Evolutionary conservation across 2,888 invertebrate species (phyloP).

Genomic region (Euzophera pinguis): DNA sequence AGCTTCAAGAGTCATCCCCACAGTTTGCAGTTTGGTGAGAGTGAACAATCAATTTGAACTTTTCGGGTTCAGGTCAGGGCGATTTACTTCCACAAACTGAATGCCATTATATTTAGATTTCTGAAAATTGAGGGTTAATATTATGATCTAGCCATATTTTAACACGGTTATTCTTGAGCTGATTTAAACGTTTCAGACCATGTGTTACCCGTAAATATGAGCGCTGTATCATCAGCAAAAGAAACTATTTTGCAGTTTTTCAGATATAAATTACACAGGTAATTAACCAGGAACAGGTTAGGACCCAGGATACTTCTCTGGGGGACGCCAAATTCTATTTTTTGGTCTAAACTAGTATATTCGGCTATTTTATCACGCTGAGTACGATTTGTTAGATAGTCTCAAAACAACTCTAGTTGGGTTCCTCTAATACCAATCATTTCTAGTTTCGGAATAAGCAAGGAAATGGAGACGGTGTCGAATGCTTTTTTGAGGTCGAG

Average conservation of each 20-base stretch:
- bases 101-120: background rate
- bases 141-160: background rate
- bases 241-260: background rate
- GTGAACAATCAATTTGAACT: background rate
- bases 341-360: constrained; percentile 39
- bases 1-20: background rate
- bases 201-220: background rate
- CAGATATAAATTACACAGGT: background rate
- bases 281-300: background rate
- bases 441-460: constrained; percentile 6
- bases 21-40: background rate
- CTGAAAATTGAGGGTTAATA: background rate
- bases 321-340: constrained; percentile 1
- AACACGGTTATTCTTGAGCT: background rate
- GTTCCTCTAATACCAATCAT: constrained; percentile 9
- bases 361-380: background rate
- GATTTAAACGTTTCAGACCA: background rate
- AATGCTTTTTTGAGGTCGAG: constrained; percentile 14
- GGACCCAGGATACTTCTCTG: background rate
- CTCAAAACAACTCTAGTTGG: background rate
- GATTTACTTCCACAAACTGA: background rate
- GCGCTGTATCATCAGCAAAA: background rate
- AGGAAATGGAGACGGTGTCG: constrained; percentile 3
- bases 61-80: background rate
- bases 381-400: background rate